These are phyloP conservation scores for Sepioteuthis lessoniana DNA, from an alignment of 2,888 invertebrate species.

Conservation along the genomic window DNA sequence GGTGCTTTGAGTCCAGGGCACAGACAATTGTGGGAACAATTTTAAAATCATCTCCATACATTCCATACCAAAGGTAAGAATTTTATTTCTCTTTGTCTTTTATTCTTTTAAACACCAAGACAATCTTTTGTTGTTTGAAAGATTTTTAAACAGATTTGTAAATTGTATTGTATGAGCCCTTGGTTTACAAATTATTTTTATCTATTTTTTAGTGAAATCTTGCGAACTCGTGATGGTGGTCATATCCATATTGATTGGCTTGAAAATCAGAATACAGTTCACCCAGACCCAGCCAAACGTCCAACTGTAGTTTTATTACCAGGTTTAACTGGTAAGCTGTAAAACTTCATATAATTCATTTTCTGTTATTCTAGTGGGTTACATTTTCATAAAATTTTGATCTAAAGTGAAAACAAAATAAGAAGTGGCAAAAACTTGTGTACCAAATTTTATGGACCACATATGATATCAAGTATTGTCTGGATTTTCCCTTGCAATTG, in stretches of 20 bases:
- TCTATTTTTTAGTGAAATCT: constrained; percentile 66
- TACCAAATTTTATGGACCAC: too few species aligned
- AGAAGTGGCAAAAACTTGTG: too few species aligned
- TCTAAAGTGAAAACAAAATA: too few species aligned
- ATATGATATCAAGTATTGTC: too few species aligned
- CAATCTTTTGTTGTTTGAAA: too few species aligned
- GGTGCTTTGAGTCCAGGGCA: constrained; percentile 71
- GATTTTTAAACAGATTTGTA: too few species aligned
- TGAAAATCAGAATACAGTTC: constrained; percentile 58
- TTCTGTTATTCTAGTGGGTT: too few species aligned
- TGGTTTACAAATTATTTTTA: neutral
- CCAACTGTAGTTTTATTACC: constrained; percentile 71
- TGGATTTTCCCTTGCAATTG: too few species aligned
- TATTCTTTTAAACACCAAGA: too few species aligned
- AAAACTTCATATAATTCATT: too few species aligned
- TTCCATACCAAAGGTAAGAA: constrained; percentile 67
- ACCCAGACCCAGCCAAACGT: constrained; percentile 57
- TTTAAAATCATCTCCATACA: constrained; percentile 60
- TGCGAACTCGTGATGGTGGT: constrained; percentile 70
- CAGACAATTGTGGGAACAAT: constrained; percentile 70
- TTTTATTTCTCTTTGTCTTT: neutral
- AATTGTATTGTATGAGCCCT: neutral
- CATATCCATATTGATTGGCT: constrained; percentile 70
- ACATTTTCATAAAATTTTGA: too few species aligned
- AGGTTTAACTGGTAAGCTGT: constrained; percentile 70